Conservation (phyloP, 2,888 invertebrate species). For the Silvanus unidentatus region DNA sequence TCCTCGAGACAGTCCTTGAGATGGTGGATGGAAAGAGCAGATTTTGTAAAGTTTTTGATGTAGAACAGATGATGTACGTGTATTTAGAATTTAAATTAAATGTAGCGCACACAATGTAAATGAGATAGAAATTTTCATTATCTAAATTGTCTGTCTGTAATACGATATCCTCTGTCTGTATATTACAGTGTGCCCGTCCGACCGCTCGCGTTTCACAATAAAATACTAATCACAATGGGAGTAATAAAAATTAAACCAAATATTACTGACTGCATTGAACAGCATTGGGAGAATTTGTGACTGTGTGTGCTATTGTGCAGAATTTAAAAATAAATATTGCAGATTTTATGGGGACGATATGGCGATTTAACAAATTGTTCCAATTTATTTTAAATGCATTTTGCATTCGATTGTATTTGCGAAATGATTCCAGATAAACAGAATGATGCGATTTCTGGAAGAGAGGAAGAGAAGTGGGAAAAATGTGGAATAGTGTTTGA, state of each 20-base stretch:
- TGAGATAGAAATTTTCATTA: constrained; percentile 39
- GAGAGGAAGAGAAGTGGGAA: too few species aligned
- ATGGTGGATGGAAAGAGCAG: too few species aligned
- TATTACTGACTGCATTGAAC: constrained; percentile 7
- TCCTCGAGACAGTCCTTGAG: too few species aligned
- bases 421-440: too few species aligned
- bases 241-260: constrained; percentile 30
- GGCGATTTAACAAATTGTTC: too few species aligned
- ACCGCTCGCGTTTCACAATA: background rate
- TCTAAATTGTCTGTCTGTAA: constrained; percentile 37
- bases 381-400: constrained; percentile 6
- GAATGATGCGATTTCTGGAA: too few species aligned
- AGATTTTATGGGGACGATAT: too few species aligned
- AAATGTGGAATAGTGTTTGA: too few species aligned
- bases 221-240: constrained; percentile 15
- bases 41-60: constrained; percentile 12
- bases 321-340: too few species aligned
- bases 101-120: constrained; percentile 34
- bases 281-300: background rate
- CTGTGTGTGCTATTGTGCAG: too few species aligned
- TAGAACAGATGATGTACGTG: constrained; percentile 19
- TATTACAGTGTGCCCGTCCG: background rate
- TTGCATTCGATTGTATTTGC: constrained; percentile 1
- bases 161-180: constrained; percentile 29
- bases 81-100: constrained; percentile 18